These are phyloP conservation scores for Troides aeacus DNA, from an alignment of 2,888 invertebrate species.

Conservation along the genomic window DNA sequence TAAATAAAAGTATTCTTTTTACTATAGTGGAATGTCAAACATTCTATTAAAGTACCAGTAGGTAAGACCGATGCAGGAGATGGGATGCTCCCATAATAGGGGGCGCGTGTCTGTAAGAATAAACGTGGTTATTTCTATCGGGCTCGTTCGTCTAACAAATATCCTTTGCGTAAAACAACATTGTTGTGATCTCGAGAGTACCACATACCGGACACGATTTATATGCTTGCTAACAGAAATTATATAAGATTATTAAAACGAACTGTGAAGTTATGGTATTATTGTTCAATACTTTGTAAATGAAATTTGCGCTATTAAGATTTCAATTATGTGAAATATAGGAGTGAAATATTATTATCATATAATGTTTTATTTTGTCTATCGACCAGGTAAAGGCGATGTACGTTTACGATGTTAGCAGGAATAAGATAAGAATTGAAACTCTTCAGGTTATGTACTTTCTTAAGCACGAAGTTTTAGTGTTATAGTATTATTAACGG, in stretches of 20 bases:
- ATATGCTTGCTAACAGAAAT: neutral
- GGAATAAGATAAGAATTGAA: too few relatives aligned
- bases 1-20: conserved; percentile 20
- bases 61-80: conserved; percentile 32
- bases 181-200: conserved; percentile 44
- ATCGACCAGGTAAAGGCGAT: too few relatives aligned
- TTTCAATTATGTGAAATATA: neutral
- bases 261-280: too few relatives aligned
- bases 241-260: neutral
- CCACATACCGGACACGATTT: conserved; percentile 27
- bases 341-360: too few relatives aligned
- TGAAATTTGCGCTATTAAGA: neutral
- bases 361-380: too few relatives aligned
- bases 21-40: conserved; percentile 26
- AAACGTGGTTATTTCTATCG: conserved; percentile 67
- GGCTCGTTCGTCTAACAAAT: conserved; percentile 57
- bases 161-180: conserved; percentile 58
- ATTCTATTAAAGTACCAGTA: conserved; percentile 25
- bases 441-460: too few relatives aligned
- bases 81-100: conserved; percentile 37
- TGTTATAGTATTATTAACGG: too few relatives aligned
- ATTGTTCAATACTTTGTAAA: neutral
- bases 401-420: neutral
- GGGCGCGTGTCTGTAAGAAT: conserved; percentile 44
- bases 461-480: too few relatives aligned